A percentile compares a stretch with the other conserved stretches of the same genome.
phyloP scores from a whole-genome alignment of 1,140 invertebrate species.

The Drosophila ananassae region DNA sequence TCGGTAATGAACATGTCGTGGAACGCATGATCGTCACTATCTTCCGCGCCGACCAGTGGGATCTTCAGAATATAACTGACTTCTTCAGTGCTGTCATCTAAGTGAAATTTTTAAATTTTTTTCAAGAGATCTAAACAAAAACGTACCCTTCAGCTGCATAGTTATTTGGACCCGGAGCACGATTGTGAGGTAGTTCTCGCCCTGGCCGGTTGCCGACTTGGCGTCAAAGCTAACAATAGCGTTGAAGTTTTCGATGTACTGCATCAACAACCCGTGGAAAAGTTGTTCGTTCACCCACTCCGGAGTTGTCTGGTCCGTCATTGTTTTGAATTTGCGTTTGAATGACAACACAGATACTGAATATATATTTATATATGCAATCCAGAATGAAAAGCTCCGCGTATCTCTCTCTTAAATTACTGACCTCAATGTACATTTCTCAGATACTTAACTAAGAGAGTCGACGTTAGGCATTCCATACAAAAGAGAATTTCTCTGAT shows the following conservation, averaged over 20 bases:
- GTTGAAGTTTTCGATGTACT: conserved; percentile 68
- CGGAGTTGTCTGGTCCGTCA: conserved; percentile 43
- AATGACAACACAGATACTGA: conserved; percentile 11
- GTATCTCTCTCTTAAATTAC: background rate
- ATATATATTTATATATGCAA: background rate
- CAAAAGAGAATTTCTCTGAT: too few species aligned
- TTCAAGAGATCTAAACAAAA: background rate
- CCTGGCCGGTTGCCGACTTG: conserved; percentile 52
- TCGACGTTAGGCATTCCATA: background rate
- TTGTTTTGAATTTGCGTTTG: conserved; percentile 12
- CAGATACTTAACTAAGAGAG: background rate
- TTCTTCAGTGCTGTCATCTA: conserved; percentile 49
- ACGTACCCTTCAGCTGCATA: conserved; percentile 59
- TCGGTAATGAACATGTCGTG: conserved; percentile 55
- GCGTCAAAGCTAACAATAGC: conserved; percentile 47
- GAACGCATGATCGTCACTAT: conserved; percentile 58
- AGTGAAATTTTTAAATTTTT: conserved; percentile 1
- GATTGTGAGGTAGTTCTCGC: conserved; percentile 73
- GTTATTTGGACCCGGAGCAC: conserved; percentile 62
- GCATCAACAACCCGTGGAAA: conserved; percentile 78
- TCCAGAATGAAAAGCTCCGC: background rate
- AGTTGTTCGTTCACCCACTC: conserved; percentile 84
- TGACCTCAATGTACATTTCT: background rate
- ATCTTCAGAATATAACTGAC: conserved; percentile 67
- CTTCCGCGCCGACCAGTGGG: conserved; percentile 38